Conservation (phyloP, 1,140 invertebrate species). For the Pseudomyrmex flavicornis region DNA sequence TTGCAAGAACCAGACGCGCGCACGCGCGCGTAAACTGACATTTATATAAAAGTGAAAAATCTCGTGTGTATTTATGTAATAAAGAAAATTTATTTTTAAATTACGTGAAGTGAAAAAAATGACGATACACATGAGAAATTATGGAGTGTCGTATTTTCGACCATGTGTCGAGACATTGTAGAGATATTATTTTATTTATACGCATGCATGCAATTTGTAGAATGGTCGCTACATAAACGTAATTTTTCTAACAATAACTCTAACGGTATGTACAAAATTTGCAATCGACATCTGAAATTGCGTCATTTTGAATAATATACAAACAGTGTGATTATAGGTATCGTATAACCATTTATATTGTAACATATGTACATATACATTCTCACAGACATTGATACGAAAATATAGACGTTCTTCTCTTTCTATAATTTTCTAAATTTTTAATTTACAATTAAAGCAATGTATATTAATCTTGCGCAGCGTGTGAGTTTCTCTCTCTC, state of each 20-base stretch:
- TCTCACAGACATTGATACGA: background rate
- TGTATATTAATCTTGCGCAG: no score
- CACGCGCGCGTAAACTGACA: background rate
- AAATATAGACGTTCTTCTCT: background rate
- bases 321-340: conserved; percentile 21
- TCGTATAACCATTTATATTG: conserved; percentile 25
- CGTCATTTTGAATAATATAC: background rate
- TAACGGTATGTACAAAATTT: background rate
- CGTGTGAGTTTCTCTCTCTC: no score
- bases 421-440: no score
- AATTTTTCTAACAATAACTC: background rate
- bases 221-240: background rate
- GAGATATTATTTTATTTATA: conserved; percentile 12
- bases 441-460: no score
- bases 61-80: background rate
- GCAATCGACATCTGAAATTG: background rate
- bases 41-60: conserved; percentile 3
- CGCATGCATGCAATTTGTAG: conserved; percentile 12
- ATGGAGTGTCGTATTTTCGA: background rate
- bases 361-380: background rate
- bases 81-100: background rate
- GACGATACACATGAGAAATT: background rate
- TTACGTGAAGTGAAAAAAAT: background rate
- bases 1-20: background rate
- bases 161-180: background rate